Evolutionary conservation across 2,888 invertebrate genomes (phyloP).

Genomic region (Heliothis peltigera): DNA sequence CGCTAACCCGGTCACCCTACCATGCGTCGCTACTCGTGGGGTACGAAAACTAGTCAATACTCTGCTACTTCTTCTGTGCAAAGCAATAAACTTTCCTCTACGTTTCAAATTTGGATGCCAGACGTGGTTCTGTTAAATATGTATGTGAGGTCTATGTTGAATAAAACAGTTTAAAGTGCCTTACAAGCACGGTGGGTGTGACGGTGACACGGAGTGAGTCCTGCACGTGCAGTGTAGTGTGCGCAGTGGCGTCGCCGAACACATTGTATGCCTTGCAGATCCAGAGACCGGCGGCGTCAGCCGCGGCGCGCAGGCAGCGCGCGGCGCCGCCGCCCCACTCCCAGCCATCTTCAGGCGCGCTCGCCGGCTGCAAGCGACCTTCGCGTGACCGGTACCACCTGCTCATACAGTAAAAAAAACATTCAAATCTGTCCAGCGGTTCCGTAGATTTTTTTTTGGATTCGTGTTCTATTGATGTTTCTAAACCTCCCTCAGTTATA

Average conservation of each 20-base stretch:
- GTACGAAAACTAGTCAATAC: no score
- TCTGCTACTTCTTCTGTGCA: no score
- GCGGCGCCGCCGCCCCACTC: conserved; percentile 93
- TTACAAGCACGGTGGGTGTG: conserved; percentile 90
- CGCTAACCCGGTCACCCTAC: no score
- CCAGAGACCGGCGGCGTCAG: conserved; percentile 91
- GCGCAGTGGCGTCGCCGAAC: conserved; percentile 91
- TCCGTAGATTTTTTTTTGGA: no score
- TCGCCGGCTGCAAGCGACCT: conserved; percentile 85
- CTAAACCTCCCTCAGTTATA: no score
- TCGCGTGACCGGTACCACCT: conserved; percentile 90
- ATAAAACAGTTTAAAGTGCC: conserved; percentile 38
- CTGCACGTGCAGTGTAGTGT: conserved; percentile 90
- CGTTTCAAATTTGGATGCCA: no score
- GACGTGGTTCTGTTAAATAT: no score
- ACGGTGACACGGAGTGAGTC: conserved; percentile 91
- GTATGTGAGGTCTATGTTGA: no score
- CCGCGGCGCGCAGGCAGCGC: conserved; percentile 91
- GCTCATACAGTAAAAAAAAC: conserved; percentile 10
- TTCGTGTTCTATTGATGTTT: no score
- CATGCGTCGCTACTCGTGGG: no score
- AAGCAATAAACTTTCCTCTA: no score
- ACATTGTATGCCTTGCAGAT: conserved; percentile 92
- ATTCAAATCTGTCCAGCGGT: no score
- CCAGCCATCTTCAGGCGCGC: conserved; percentile 79